phyloP scores from a whole-genome alignment of 2,888 invertebrate genomes.

The Phaonia tiefii region DNA sequence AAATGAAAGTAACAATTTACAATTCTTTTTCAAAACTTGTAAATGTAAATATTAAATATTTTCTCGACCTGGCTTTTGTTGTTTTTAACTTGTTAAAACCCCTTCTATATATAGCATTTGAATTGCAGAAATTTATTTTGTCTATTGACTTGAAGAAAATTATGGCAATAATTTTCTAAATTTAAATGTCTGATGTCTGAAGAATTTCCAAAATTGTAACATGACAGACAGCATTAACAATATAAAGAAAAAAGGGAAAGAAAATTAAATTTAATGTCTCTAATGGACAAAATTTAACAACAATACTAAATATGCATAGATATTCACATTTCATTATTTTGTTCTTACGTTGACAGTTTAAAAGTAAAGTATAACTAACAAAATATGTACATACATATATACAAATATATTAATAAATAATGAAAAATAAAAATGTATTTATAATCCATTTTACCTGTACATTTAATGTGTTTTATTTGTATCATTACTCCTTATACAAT shows the following conservation, averaged over 20 bases:
- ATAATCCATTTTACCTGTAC: slow-evolving; percentile 66
- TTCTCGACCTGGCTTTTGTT: background rate
- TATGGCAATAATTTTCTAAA: background rate
- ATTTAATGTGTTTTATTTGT: slow-evolving; percentile 24
- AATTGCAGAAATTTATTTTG: background rate
- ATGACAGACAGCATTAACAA: slow-evolving; percentile 4
- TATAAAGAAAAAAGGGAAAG: background rate
- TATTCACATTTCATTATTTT: slow-evolving; percentile 71
- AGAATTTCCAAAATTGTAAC: slow-evolving; percentile 14
- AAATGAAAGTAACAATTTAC: slow-evolving; percentile 64
- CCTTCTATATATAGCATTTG: background rate
- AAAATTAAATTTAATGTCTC: slow-evolving; percentile 23
- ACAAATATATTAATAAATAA: slow-evolving; percentile 52
- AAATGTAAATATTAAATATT: slow-evolving; percentile 22
- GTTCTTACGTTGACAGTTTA: slow-evolving; percentile 67
- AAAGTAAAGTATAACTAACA: slow-evolving; percentile 71
- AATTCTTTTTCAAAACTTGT: slow-evolving; percentile 16
- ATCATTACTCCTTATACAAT: too few relatives aligned
- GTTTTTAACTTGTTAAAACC: slow-evolving; percentile 14
- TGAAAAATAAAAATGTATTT: slow-evolving; percentile 78
- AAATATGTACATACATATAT: slow-evolving; percentile 39
- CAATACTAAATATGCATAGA: slow-evolving; percentile 62
- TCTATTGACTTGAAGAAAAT: background rate
- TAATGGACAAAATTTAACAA: slow-evolving; percentile 56
- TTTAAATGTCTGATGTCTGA: slow-evolving; percentile 17